These are phyloP conservation scores for Dilophus febrilis DNA, from an alignment of 2,888 invertebrate species.

Conservation along the genomic window DNA sequence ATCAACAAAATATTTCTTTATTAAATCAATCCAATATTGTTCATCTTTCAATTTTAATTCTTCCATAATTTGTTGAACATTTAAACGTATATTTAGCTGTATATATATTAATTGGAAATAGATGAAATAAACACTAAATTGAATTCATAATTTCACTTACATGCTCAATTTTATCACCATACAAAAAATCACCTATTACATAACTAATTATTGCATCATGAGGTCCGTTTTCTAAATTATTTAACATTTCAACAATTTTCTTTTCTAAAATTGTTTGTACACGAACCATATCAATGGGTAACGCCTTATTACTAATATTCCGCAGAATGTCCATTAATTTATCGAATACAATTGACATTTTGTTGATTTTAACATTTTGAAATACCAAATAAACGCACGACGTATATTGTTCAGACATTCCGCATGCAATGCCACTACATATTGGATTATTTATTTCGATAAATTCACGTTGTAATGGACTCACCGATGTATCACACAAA, in stretches of 20 bases:
- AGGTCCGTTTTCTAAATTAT: constrained; percentile 57
- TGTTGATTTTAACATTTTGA: constrained; percentile 54
- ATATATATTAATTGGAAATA: constrained; percentile 7
- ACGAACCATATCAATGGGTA: constrained; percentile 55
- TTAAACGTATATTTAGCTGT: constrained; percentile 50
- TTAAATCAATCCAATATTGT: constrained; percentile 53
- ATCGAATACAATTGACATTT: constrained; percentile 42
- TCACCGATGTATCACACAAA: constrained; percentile 70
- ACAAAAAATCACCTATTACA: constrained; percentile 68
- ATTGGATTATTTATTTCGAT: constrained; percentile 67
- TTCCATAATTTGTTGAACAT: constrained; percentile 43
- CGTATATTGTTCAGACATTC: constrained; percentile 53
- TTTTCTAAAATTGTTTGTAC: constrained; percentile 55
- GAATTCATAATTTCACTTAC: constrained; percentile 32
- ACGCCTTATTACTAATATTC: constrained; percentile 29
- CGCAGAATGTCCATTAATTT: constrained; percentile 35
- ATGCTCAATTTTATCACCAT: constrained; percentile 54
- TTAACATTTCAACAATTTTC: constrained; percentile 48
- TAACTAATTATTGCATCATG: constrained; percentile 60
- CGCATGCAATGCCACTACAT: constrained; percentile 47
- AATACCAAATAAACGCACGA: constrained; percentile 52
- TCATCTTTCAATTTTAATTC: constrained; percentile 42
- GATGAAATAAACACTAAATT: neutral
- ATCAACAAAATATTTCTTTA: constrained; percentile 37
- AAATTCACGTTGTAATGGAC: constrained; percentile 67